Conservation (phyloP, 37 sponge, comb jelly and placozoan species). For the Amphimedon queenslandica region DNA sequence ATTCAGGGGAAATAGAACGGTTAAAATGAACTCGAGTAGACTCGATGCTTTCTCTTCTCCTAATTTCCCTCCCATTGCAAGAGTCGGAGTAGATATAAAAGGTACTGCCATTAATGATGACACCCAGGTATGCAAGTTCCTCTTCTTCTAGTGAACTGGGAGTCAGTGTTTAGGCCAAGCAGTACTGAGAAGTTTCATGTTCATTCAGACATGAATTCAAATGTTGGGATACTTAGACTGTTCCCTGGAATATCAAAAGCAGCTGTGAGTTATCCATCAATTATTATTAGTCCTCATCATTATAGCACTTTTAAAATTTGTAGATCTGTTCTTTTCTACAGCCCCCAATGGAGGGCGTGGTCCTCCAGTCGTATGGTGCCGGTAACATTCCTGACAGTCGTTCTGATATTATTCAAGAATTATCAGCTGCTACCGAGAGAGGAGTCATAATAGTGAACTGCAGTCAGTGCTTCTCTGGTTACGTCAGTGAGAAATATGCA, state of each 20-base stretch:
- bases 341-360: constrained; percentile 90
- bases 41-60: constrained; percentile 86
- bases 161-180: constrained; percentile 36
- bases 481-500: constrained; percentile 74
- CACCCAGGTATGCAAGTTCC: not conserved
- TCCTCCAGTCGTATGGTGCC: constrained; percentile 87
- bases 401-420: constrained; percentile 47
- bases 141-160: constrained; percentile 72
- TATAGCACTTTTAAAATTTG: not conserved
- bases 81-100: constrained; percentile 64
- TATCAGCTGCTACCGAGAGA: constrained; percentile 66
- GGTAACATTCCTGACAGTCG: constrained; percentile 80
- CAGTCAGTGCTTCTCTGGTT: constrained; percentile 82
- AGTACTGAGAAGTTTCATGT: constrained; percentile 57
- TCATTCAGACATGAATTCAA: constrained; percentile 52
- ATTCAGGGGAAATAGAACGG: constrained; percentile 82
- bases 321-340: constrained; percentile 82
- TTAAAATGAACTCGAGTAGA: constrained; percentile 58
- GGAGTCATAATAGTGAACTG: constrained; percentile 90
- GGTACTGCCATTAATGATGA: constrained; percentile 13
- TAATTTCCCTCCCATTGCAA: constrained; percentile 86
- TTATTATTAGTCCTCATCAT: not conserved
- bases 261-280: constrained; percentile 55
- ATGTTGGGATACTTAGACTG: constrained; percentile 84
- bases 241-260: constrained; percentile 92